phyloP scores from a whole-genome alignment of 2,888 invertebrate species.

The Diadromus collaris region DNA sequence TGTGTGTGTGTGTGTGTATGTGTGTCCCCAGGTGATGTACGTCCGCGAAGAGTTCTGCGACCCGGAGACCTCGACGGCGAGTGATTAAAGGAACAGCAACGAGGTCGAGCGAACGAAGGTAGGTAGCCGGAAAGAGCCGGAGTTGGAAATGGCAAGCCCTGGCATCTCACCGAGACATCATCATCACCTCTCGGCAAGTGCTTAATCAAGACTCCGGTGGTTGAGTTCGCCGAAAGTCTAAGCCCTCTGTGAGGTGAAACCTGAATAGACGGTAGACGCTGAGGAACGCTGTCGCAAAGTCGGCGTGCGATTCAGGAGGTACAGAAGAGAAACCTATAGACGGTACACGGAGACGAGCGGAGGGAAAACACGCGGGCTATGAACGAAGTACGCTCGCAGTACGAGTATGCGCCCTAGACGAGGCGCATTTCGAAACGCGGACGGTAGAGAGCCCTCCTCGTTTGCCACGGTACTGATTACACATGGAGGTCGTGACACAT shows the following conservation, averaged over 20 bases:
- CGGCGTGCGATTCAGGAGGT: conserved; percentile 45
- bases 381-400: conserved; percentile 4
- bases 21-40: conserved; percentile 7
- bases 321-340: no score
- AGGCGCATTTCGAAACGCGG: neutral
- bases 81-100: conserved; percentile 61
- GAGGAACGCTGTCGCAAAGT: conserved; percentile 39
- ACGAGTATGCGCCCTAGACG: conserved; percentile 7
- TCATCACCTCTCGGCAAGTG: conserved; percentile 68
- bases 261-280: conserved; percentile 50
- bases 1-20: conserved; percentile 15
- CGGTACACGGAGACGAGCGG: conserved; percentile 6
- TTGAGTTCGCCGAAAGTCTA: conserved; percentile 69
- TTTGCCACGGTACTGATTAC: conserved; percentile 44
- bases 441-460: conserved; percentile 16
- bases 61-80: conserved; percentile 50
- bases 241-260: conserved; percentile 52
- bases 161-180: conserved; percentile 63
- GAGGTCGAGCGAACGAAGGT: conserved; percentile 31
- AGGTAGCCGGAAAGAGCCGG: conserved; percentile 20
- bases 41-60: conserved; percentile 34
- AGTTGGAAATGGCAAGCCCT: conserved; percentile 27
- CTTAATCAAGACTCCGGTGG: conserved; percentile 71
- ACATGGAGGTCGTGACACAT: conserved; percentile 32
- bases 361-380: neutral